These are phyloP conservation scores for Rhabdomys pumilio DNA, from an alignment of 2,797 vertebrate genomes.

Conservation along the genomic window DNA sequence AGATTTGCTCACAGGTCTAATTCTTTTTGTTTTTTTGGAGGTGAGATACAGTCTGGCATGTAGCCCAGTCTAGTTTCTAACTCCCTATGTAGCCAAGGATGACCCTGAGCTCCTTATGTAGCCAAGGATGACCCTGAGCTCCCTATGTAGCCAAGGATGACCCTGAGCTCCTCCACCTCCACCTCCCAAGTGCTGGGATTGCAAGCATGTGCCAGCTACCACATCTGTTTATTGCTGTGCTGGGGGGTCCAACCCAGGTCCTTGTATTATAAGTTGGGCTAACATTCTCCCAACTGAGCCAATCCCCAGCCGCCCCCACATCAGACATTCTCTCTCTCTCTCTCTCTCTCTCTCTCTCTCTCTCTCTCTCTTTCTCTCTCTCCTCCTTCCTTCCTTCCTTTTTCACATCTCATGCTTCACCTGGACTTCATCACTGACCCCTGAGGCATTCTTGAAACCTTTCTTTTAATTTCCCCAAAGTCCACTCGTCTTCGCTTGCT, in stretches of 20 bases:
- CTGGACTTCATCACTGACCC: neutral
- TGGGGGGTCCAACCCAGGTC: neutral
- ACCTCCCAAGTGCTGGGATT: neutral
- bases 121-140: neutral
- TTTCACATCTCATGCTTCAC: neutral
- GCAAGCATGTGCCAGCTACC: neutral
- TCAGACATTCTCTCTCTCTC: neutral
- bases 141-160: too few species aligned
- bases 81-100: neutral
- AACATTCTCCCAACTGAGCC: neutral
- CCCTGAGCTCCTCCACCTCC: neutral
- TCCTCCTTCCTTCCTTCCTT: neutral
- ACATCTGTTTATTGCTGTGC: neutral
- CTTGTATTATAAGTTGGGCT: neutral
- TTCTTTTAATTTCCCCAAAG: neutral
- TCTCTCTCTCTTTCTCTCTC: rapidly evolving
- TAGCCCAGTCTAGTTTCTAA: neutral
- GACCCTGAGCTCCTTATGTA: neutral
- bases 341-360: rapidly evolving
- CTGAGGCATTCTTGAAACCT: neutral
- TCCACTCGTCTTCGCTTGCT: neutral
- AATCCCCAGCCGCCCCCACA: neutral
- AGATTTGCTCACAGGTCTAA: neutral
- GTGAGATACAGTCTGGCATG: neutral
- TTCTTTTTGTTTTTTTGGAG: neutral